These are phyloP conservation scores for Psephotus haematonotus DNA, from an alignment of 2,113 vertebrate species.

Conservation along the genomic window DNA sequence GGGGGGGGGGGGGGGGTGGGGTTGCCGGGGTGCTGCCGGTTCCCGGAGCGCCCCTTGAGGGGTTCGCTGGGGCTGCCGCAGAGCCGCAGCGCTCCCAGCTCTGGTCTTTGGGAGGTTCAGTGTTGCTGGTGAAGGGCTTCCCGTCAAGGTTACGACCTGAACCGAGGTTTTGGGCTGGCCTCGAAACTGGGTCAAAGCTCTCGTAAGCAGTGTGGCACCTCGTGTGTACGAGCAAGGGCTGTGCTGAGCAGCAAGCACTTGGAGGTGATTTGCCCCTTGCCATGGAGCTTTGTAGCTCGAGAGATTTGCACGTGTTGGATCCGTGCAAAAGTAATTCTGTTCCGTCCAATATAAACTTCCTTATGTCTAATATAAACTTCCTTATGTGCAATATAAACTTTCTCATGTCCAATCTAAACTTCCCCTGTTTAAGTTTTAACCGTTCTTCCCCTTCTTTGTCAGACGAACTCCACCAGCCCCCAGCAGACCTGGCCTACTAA, in stretches of 20 bases:
- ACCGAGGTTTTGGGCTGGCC: background rate
- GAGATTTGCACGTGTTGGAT: fast-evolving
- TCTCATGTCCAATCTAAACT: too few species aligned
- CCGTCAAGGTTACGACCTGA: too few species aligned
- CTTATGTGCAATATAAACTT: too few species aligned
- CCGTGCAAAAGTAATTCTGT: background rate
- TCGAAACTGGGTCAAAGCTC: background rate
- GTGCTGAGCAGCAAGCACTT: background rate
- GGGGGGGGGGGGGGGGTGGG: too few species aligned
- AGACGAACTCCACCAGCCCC: too few species aligned
- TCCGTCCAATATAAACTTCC: too few species aligned
- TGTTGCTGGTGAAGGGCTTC: background rate
- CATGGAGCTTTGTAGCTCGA: background rate
- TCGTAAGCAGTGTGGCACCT: background rate
- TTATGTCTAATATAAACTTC: too few species aligned
- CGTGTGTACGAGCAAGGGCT: fast-evolving
- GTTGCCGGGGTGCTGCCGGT: background rate
- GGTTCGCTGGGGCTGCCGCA: background rate
- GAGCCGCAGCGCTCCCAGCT: background rate
- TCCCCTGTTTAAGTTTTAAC: too few species aligned
- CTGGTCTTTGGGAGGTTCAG: background rate
- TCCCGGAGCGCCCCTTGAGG: background rate
- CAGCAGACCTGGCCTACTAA: too few species aligned
- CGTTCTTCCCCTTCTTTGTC: too few species aligned
- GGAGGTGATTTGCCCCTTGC: background rate